These are phyloP conservation scores for Rhopalosiphum padi DNA, from an alignment of 1,140 invertebrate genomes.

Conservation along the genomic window DNA sequence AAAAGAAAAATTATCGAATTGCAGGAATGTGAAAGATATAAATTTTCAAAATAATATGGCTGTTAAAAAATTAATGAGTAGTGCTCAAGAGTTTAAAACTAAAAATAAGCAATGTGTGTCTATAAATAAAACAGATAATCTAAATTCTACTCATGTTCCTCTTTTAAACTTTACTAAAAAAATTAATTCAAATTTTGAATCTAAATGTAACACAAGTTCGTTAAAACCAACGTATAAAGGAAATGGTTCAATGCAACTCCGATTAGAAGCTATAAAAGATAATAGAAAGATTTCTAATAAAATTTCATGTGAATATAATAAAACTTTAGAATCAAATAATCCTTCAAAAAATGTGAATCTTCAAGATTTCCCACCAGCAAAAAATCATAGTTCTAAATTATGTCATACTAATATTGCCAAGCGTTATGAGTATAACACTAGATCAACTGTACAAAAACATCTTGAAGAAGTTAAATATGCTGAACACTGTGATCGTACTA, in stretches of 20 bases:
- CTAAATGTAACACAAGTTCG: background rate
- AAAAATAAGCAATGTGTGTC: background rate
- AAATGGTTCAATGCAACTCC: constrained; percentile 10
- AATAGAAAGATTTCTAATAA: background rate
- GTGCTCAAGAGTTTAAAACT: background rate
- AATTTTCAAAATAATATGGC: background rate
- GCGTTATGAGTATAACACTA: background rate
- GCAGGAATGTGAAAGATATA: background rate
- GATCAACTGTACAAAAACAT: background rate
- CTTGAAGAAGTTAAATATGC: background rate
- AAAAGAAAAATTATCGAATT: background rate
- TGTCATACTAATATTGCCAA: background rate
- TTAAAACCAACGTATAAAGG: background rate
- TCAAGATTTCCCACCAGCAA: background rate
- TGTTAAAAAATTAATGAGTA: background rate
- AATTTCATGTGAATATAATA: background rate
- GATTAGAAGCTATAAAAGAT: constrained; percentile 49
- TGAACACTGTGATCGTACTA: background rate
- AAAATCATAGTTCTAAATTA: background rate
- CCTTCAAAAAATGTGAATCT: background rate
- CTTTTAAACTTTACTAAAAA: background rate
- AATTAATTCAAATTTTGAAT: background rate
- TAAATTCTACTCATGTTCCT: background rate
- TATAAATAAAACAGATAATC: background rate
- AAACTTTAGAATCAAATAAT: background rate